phyloP scores from a whole-genome alignment of 2,888 invertebrate genomes.

The Nycteola revayana region DNA sequence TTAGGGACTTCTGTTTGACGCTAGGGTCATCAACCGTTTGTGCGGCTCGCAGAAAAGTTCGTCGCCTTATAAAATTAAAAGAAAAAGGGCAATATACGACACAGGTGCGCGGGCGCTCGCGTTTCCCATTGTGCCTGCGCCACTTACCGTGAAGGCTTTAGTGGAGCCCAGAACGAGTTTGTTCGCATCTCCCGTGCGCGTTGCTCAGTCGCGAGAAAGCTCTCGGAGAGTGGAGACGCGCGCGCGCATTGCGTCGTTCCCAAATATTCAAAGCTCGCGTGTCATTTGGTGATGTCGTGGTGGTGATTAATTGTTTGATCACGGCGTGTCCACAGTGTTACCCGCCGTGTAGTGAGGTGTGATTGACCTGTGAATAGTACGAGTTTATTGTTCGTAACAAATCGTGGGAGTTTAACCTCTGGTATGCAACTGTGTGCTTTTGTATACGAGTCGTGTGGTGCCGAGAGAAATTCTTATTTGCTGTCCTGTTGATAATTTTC shows the following conservation, averaged over 20 bases:
- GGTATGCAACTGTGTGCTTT: slow-evolving; percentile 55
- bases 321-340: slow-evolving; percentile 37
- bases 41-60: slow-evolving; percentile 60
- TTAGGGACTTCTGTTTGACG: slow-evolving; percentile 29
- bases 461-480: slow-evolving; percentile 43
- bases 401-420: slow-evolving; percentile 58
- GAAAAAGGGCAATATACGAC: slow-evolving; percentile 51
- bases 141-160: slow-evolving; percentile 43
- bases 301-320: slow-evolving; percentile 49
- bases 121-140: slow-evolving; percentile 62
- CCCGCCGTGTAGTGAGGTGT: slow-evolving; percentile 45
- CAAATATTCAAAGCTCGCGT: slow-evolving; percentile 34
- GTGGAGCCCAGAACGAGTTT: slow-evolving; percentile 49
- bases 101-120: slow-evolving; percentile 74
- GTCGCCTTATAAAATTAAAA: slow-evolving; percentile 55
- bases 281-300: slow-evolving; percentile 36
- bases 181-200: slow-evolving; percentile 24
- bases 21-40: slow-evolving; percentile 64
- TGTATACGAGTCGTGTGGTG: slow-evolving; percentile 30
- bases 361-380: slow-evolving; percentile 43
- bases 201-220: slow-evolving; percentile 47
- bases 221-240: slow-evolving; percentile 33
- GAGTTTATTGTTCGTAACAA: slow-evolving; percentile 37
- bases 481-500: slow-evolving; percentile 22
- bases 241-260: not conserved